Base-by-base conservation (phyloP, 2,888 invertebrate species). In the Conus canariensis region DNA sequence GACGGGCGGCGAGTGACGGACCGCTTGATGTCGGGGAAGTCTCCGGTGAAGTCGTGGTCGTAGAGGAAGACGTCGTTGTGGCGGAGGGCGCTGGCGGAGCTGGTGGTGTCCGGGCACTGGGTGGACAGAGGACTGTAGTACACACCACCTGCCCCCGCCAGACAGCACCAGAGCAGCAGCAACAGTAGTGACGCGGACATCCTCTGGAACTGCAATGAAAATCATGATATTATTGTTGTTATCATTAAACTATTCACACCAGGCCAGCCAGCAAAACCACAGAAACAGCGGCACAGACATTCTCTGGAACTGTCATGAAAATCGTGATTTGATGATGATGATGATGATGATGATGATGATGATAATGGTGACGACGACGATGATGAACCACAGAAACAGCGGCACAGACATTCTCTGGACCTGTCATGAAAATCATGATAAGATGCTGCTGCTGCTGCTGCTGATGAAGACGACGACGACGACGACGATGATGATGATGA, bases 11-110 rank as follows among this genome's bases (percentile, higher is more conserved):
- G 45, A 45, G 45, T 16, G 70, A 16, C 16, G 30, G 45, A 45
- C 5, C 86, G 86, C 19, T 86, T 86, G 86, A 86, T 86, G 86
- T 67, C 67, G 6, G 86, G 86, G 45, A 86, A 86, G 64, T 86
- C 60, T 1, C 86, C 86, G 7, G 86, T 67, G 30, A 64, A 9
- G 45, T 64, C 64, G 4, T 86, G 64, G 30, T 14, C 45, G 30
- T 16, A 64, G 25, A 64, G 67, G 67, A 86, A 86, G 86, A 22
- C 6, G 45, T 86, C 86, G 45, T 86, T 86, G 67, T 86, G 86
- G 6, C 22, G 16, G 30, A 86, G 86, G 59, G 56, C 9, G 25
- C 60, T 9, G 9, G 59, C 3, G 67, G 86, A 22, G 19, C 60
- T 6, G 12, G 85, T 16, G 64, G 64, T 19, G 30, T 67, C 86